Percentiles rank a stretch among this genome's conserved stretches.
Evolutionary conservation across 2,888 invertebrate genomes (phyloP).

Genomic region (Molanna angustata): DNA sequence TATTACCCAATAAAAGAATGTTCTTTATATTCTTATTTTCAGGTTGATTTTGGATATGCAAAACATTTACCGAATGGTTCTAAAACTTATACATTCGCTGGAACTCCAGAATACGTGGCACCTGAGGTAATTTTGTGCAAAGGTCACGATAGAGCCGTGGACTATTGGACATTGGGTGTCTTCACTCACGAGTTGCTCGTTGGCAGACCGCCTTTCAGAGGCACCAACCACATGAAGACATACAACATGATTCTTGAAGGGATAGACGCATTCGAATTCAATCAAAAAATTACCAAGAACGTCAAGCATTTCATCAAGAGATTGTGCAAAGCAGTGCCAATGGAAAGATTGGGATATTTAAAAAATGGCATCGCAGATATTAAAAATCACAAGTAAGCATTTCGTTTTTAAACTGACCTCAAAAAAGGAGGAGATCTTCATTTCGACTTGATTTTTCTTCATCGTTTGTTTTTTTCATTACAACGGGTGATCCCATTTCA

Average conservation of each 20-base stretch:
- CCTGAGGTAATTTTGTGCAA: slow-evolving; percentile 84
- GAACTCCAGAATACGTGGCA: slow-evolving; percentile 89
- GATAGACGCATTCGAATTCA: slow-evolving; percentile 83
- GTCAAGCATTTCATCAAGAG: slow-evolving; percentile 82
- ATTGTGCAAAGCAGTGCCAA: slow-evolving; percentile 79
- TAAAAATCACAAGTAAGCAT: slow-evolving; percentile 70
- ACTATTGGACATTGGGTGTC: slow-evolving; percentile 93
- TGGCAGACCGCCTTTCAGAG: slow-evolving; percentile 88
- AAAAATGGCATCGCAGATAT: slow-evolving; percentile 84
- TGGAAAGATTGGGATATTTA: slow-evolving; percentile 87
- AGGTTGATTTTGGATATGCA: slow-evolving; percentile 94
- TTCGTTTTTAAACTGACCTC: no score
- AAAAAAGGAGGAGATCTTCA: no score
- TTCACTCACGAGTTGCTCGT: slow-evolving; percentile 83
- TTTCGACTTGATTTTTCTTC: no score
- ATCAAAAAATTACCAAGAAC: slow-evolving; percentile 72
- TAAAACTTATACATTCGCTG: slow-evolving; percentile 95
- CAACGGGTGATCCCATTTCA: no score
- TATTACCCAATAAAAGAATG: no score
- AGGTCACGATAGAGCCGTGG: slow-evolving; percentile 76
- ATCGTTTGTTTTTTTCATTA: no score
- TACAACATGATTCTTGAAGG: slow-evolving; percentile 91
- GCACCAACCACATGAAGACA: slow-evolving; percentile 89
- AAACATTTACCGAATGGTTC: slow-evolving; percentile 74
- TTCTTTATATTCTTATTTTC: slow-evolving; percentile 20